A percentile compares a stretch with the other conserved stretches of the same genome.
Conservation (phyloP, 1,140 invertebrate genomes). For the Halesus radiatus region DNA sequence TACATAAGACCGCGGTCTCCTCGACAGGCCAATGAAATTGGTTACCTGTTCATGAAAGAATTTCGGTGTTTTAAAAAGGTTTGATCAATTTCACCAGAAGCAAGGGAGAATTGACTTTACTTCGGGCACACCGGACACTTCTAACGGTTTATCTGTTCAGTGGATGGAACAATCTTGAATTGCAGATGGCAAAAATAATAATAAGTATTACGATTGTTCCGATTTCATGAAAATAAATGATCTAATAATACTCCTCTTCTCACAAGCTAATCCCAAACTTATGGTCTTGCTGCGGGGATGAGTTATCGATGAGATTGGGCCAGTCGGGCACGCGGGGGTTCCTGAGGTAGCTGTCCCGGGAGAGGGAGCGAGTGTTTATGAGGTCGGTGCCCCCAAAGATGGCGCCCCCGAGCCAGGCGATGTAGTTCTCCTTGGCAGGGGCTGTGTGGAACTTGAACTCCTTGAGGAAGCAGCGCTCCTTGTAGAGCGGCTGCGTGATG, state of each 20-base stretch:
- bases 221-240: too few relatives aligned
- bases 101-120: too few relatives aligned
- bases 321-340: conserved; percentile 84
- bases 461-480: conserved; percentile 74
- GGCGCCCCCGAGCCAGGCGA: conserved; percentile 74
- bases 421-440: conserved; percentile 88
- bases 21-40: too few relatives aligned
- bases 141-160: too few relatives aligned
- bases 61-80: too few relatives aligned
- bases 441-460: conserved; percentile 84
- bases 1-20: too few relatives aligned
- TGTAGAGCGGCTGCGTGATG: conserved; percentile 75
- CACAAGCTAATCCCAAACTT: conserved; percentile 49
- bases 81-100: too few relatives aligned
- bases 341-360: conserved; percentile 82
- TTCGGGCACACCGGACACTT: too few relatives aligned
- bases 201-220: too few relatives aligned
- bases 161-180: too few relatives aligned
- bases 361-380: conserved; percentile 78
- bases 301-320: conserved; percentile 80
- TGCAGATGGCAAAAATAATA: too few relatives aligned
- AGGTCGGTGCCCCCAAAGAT: conserved; percentile 89
- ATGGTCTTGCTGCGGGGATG: conserved; percentile 57
- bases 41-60: too few relatives aligned
- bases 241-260: conserved; percentile 22